Conservation (phyloP, 2,797 vertebrate genomes). For the Sandelia bainsii region DNA sequence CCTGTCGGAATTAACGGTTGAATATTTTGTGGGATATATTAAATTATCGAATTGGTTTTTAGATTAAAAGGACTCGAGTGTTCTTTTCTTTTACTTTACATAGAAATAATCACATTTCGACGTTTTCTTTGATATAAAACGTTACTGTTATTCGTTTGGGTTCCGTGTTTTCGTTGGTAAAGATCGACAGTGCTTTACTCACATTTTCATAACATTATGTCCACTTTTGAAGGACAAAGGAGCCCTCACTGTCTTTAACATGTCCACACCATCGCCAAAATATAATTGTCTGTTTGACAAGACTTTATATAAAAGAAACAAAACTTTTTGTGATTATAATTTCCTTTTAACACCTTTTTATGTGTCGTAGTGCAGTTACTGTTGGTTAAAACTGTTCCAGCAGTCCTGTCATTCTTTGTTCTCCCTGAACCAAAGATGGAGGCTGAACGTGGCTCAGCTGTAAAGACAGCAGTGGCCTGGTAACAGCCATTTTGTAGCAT, state of each 20-base stretch:
- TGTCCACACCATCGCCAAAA: background rate
- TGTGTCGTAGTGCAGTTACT: too few relatives aligned
- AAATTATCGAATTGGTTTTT: background rate
- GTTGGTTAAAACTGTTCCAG: background rate
- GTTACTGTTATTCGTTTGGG: background rate
- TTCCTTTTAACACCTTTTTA: too few relatives aligned
- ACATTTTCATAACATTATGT: background rate
- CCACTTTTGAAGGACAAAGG: slow-evolving; percentile 6
- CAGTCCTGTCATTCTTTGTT: slow-evolving; percentile 58
- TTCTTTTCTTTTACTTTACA: background rate
- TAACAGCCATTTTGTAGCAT: slow-evolving; percentile 81
- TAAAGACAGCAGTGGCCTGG: slow-evolving; percentile 56
- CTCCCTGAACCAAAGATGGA: slow-evolving; percentile 76
- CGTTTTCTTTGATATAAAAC: slow-evolving; percentile 37
- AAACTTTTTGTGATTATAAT: too few relatives aligned
- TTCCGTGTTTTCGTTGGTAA: background rate
- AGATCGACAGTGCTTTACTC: background rate
- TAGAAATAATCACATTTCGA: background rate
- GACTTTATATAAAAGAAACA: too few relatives aligned
- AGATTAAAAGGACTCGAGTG: fast-evolving
- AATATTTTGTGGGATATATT: too few relatives aligned
- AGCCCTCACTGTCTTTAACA: background rate
- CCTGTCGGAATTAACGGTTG: background rate
- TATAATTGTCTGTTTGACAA: fast-evolving
- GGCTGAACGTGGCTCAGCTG: slow-evolving; percentile 62